Evolutionary conservation across 1,140 invertebrate genomes (phyloP), one percentile per base, ranked within the genome.

Genomic region (Lethrus apterus): DNA sequence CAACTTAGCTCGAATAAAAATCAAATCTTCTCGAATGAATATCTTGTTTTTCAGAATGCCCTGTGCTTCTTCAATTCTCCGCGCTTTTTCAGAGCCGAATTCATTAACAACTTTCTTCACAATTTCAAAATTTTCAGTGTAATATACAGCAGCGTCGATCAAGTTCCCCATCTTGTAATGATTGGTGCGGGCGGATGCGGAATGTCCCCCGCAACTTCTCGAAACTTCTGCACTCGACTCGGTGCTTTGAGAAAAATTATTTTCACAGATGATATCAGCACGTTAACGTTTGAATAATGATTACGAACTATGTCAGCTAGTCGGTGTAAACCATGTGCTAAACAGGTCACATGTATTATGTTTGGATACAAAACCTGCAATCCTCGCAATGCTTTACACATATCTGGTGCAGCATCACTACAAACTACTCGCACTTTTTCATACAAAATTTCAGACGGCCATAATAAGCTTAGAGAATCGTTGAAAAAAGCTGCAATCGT

Each of bases 221-320:
- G 20, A 42, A 42, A 26, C 11, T 21, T 29, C 13, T 42, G 40
- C 9, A 42, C 40, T 24, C 11, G 20, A 42, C 21, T 42, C 17
- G 40, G 40, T 40, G 35, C 35, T 42, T 42, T 26, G 17, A 18
- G 30, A 44, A 44, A 44, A 44, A 44, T 44, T 26, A 29, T 43
- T 33, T 44, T 44, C 17, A 26, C 13, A n/a, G 13, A 18, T 21
- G 38, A 41, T 41, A 41, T 41, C 18, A 41, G 11, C 5, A 4
- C 4, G 4, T 8, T 8, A 38, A 23, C 38, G n/a, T 41, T 23
- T 24, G 62, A 9, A 60, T 69, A 20, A 64, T 66, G 31, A 70
- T 68, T 34, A 67, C 67, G 23, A 66, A 65, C 34, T 76, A 70
- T 36, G 64, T 63, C 42, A 62, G 42, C 40, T 65, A 71, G 40